phyloP scores from a whole-genome alignment of 2,113 vertebrate genomes.

The Myxocyprinus asiaticus region DNA sequence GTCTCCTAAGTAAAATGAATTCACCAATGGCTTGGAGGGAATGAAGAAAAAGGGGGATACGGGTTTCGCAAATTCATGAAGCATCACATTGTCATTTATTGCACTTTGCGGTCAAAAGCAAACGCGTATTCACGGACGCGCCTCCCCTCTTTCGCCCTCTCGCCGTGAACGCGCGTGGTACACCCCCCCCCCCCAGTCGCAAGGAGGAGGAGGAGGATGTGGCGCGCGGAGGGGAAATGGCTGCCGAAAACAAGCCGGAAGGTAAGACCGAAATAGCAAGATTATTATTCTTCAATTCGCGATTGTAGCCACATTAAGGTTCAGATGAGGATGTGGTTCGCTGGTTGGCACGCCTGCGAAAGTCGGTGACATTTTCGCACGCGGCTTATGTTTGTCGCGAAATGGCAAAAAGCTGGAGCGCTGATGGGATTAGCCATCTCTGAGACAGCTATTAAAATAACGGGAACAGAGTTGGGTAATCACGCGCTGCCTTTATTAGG shows the following conservation, averaged over 20 bases:
- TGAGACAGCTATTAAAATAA: conserved; percentile 64
- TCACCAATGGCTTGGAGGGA: conserved; percentile 63
- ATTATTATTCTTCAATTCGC: conserved; percentile 39
- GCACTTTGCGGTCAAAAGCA: conserved; percentile 59
- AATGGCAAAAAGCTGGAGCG: conserved; percentile 60
- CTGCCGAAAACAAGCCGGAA: conserved; percentile 99
- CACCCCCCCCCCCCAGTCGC: conserved; percentile 65
- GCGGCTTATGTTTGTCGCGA: conserved; percentile 44
- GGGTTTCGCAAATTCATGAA: conserved; percentile 61
- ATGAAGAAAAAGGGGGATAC: conserved; percentile 51
- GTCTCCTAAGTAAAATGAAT: conserved; percentile 74
- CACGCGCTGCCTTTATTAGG: conserved; percentile 31
- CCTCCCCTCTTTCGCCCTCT: conserved; percentile 57
- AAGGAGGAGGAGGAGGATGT: conserved; percentile 90
- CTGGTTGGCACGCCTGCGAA: conserved; percentile 31
- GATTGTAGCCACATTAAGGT: neutral
- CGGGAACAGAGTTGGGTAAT: conserved; percentile 65
- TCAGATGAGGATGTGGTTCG: neutral
- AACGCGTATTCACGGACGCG: conserved; percentile 62
- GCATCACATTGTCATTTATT: conserved; percentile 64
- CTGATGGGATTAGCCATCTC: conserved; percentile 56
- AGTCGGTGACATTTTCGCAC: conserved; percentile 39
- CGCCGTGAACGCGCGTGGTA: conserved; percentile 71
- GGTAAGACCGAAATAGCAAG: conserved; percentile 83
- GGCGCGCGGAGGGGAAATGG: conserved; percentile 98